These are phyloP conservation scores for Rhabdomys pumilio DNA, from an alignment of 2,797 vertebrate species.

Conservation along the genomic window DNA sequence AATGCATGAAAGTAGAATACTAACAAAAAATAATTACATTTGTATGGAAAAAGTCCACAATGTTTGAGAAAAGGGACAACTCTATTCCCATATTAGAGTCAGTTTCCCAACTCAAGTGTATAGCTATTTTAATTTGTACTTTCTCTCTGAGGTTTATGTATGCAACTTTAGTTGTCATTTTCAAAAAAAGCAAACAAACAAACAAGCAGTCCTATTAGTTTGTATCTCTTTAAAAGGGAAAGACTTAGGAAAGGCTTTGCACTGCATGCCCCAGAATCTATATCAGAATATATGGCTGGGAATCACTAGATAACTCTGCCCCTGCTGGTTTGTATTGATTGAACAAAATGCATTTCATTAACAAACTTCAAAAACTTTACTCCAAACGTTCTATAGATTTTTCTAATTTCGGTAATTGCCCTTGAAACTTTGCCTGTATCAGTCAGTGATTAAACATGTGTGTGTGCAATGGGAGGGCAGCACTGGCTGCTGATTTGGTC, in stretches of 20 bases:
- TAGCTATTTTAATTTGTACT: neutral
- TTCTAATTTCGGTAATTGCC: slow-evolving; percentile 69
- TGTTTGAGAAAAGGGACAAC: neutral
- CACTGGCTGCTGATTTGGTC: neutral
- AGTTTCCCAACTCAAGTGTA: neutral
- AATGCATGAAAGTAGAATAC: neutral
- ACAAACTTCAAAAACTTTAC: slow-evolving; percentile 41
- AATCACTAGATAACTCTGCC: slow-evolving; percentile 49
- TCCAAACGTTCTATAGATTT: slow-evolving; percentile 73
- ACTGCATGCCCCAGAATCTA: slow-evolving; percentile 81
- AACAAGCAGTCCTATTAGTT: neutral
- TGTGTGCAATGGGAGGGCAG: neutral
- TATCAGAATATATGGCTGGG: slow-evolving; percentile 70
- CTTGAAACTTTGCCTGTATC: neutral
- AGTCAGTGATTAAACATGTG: slow-evolving; percentile 1
- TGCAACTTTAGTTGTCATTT: slow-evolving; percentile 30
- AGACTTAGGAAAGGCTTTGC: slow-evolving; percentile 70
- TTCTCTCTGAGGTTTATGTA: neutral
- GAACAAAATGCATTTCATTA: slow-evolving; percentile 72
- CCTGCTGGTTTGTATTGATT: slow-evolving; percentile 81
- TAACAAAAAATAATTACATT: neutral
- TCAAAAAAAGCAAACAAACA: neutral
- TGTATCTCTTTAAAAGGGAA: slow-evolving; percentile 42
- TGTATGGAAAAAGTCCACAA: neutral
- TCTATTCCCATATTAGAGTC: neutral